These are phyloP conservation scores for Nebria salina DNA, from an alignment of 2,888 invertebrate genomes.

Conservation along the genomic window DNA sequence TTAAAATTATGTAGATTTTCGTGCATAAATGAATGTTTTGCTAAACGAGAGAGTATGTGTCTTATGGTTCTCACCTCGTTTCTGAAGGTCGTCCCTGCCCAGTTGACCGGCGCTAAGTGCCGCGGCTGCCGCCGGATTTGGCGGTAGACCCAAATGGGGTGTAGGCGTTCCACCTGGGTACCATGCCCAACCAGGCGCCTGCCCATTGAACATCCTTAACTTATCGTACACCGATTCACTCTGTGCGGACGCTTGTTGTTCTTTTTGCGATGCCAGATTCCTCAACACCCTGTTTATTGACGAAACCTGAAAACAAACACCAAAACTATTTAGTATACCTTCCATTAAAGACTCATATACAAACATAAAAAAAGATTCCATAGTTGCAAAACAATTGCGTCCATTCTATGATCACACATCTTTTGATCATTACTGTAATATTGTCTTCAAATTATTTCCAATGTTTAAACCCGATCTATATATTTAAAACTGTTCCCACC, in stretches of 20 bases:
- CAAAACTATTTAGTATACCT: not conserved
- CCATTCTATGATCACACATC: too few relatives aligned
- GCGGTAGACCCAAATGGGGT: slow-evolving; percentile 72
- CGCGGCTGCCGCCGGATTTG: slow-evolving; percentile 59
- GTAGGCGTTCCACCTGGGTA: slow-evolving; percentile 83
- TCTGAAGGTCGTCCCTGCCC: slow-evolving; percentile 76
- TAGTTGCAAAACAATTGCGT: too few relatives aligned
- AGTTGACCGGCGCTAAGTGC: slow-evolving; percentile 68
- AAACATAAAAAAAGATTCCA: too few relatives aligned
- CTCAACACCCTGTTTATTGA: slow-evolving; percentile 97
- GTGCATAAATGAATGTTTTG: too few relatives aligned
- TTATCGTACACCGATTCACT: slow-evolving; percentile 95
- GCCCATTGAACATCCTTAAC: slow-evolving; percentile 93
- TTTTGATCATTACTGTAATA: not conserved
- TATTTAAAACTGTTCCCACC: not conserved
- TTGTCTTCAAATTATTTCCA: not conserved
- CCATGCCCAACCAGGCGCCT: slow-evolving; percentile 88
- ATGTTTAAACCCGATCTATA: not conserved
- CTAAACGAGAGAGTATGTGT: too few relatives aligned
- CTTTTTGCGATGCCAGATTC: slow-evolving; percentile 96
- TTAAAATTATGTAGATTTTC: too few relatives aligned
- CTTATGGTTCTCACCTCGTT: slow-evolving; percentile 69
- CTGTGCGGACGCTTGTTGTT: slow-evolving; percentile 84
- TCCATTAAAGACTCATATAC: too few relatives aligned
- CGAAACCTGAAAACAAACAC: slow-evolving; percentile 80